A percentile compares a stretch with the other conserved stretches of the same genome.
phyloP scores from a whole-genome alignment of 2,113 vertebrate species.

The Tragulus kanchil region DNA sequence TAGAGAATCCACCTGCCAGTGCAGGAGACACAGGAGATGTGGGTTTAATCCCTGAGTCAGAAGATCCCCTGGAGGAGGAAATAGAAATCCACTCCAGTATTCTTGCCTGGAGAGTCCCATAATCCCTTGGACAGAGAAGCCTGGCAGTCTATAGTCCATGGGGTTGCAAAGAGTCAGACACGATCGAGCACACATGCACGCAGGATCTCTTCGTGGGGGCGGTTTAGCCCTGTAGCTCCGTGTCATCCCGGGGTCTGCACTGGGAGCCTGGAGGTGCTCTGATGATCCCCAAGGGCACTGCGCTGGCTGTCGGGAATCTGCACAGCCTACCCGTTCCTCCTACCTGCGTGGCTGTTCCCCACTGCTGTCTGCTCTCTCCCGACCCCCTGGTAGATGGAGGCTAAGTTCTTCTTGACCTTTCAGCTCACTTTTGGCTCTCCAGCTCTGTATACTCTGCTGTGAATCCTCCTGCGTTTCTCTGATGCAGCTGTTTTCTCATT shows the following conservation, averaged over 20 bases:
- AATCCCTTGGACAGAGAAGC: not conserved
- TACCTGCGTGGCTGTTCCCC: not conserved
- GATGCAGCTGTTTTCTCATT: too few species aligned
- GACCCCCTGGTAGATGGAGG: accelerated
- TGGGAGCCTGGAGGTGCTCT: not conserved
- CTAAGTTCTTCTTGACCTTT: not conserved
- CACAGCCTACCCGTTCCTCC: not conserved
- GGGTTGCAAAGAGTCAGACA: not conserved
- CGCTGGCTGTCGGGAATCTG: not conserved
- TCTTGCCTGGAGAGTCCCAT: not conserved
- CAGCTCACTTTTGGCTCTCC: too few species aligned
- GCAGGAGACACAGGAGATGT: not conserved
- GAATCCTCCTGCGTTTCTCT: not conserved
- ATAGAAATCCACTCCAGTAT: not conserved
- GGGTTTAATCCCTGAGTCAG: not conserved
- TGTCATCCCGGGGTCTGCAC: not conserved
- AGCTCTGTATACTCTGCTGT: not conserved
- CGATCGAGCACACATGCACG: not conserved
- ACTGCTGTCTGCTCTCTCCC: not conserved
- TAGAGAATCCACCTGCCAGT: not conserved
- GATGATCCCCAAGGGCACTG: not conserved
- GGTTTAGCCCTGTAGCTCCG: too few species aligned
- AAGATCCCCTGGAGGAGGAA: not conserved
- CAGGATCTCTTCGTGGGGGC: not conserved
- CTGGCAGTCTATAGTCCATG: not conserved